A percentile compares a stretch with the other conserved stretches of the same genome.
These are phyloP conservation scores for Centropristis striata DNA, from an alignment of 2,113 vertebrate species.

Conservation along the genomic window DNA sequence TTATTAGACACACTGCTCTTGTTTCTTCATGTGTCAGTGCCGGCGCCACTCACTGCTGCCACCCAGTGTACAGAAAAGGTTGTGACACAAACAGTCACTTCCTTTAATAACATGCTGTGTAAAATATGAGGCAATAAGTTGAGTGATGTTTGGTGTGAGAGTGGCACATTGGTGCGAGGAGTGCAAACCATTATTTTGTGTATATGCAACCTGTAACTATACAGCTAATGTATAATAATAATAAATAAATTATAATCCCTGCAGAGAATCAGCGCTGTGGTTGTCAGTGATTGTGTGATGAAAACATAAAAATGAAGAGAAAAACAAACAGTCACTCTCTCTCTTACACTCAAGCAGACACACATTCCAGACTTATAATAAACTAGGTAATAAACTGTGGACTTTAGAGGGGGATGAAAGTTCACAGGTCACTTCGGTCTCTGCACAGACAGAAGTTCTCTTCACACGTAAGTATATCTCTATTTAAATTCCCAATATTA, in stretches of 20 bases:
- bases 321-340: neutral
- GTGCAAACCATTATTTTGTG: constrained; percentile 59
- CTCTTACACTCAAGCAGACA: neutral
- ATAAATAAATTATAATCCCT: constrained; percentile 64
- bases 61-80: constrained; percentile 46
- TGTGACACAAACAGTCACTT: constrained; percentile 12
- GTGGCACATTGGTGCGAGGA: constrained; percentile 30
- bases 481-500: neutral
- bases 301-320: too few species aligned
- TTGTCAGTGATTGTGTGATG: neutral
- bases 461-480: constrained; percentile 7
- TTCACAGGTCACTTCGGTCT: constrained; percentile 3
- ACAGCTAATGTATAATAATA: constrained; percentile 65
- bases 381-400: constrained; percentile 37
- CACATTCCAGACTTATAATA: neutral
- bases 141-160: constrained; percentile 52
- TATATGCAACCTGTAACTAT: constrained; percentile 60
- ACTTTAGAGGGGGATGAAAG: constrained; percentile 43
- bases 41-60: constrained; percentile 64
- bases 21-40: constrained; percentile 21
- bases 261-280: constrained; percentile 2
- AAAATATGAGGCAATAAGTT: constrained; percentile 51
- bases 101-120: constrained; percentile 24
- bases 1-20: neutral
- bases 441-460: neutral